These are phyloP conservation scores for Spilarctia lutea DNA, from an alignment of 2,888 invertebrate species.

Conservation along the genomic window DNA sequence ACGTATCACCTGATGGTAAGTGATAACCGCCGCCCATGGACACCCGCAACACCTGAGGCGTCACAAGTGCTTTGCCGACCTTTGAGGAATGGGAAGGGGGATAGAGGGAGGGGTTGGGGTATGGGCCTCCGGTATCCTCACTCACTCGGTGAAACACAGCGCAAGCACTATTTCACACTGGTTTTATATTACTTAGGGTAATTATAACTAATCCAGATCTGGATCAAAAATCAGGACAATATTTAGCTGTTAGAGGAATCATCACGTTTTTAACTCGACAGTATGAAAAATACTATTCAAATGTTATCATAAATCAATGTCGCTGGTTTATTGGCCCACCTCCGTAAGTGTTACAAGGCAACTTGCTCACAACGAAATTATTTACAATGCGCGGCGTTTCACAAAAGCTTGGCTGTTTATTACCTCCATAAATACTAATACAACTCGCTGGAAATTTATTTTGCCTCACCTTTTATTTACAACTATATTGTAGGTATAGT, in stretches of 20 bases:
- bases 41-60: too few species aligned
- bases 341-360: conserved; percentile 77
- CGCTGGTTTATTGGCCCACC: conserved; percentile 57
- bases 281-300: conserved; percentile 15
- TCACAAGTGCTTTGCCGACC: too few species aligned
- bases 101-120: too few species aligned
- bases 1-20: too few species aligned
- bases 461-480: conserved; percentile 83
- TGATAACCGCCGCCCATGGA: too few species aligned
- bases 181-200: too few species aligned
- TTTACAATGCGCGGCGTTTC: conserved; percentile 82
- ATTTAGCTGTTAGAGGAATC: neutral
- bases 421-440: conserved; percentile 84
- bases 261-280: neutral
- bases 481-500: conserved; percentile 56
- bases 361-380: conserved; percentile 80
- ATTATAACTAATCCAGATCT: too few species aligned
- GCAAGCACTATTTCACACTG: too few species aligned
- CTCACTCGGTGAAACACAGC: too few species aligned
- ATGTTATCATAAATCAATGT: conserved; percentile 16
- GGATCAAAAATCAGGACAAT: neutral
- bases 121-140: too few species aligned
- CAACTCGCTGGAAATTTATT: conserved; percentile 82
- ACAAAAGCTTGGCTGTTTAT: conserved; percentile 82
- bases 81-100: too few species aligned